Percentiles rank a stretch among this genome's conserved stretches.
Conservation (phyloP, 2,888 invertebrate species). For the Lasioglossum figueresi region DNA sequence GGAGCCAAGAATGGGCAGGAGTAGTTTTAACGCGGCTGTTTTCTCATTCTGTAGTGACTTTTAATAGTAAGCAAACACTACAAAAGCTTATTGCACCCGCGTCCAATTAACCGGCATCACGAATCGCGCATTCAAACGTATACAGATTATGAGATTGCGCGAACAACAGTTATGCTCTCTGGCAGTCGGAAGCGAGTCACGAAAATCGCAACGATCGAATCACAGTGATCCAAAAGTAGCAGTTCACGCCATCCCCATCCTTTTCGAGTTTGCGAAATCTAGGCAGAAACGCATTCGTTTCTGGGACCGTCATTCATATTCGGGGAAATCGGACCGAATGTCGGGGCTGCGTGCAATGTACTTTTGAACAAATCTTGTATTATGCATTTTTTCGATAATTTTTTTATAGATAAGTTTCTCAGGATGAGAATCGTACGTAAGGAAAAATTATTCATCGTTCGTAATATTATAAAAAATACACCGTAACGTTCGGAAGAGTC, state of each 20-base stretch:
- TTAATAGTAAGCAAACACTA: constrained; percentile 58
- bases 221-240: no score
- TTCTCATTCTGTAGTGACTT: constrained; percentile 68
- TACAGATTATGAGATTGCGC: no score
- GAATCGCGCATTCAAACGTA: no score
- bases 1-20: constrained; percentile 84
- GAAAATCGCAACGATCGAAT: no score
- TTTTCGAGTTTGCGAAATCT: neutral
- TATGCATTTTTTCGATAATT: neutral
- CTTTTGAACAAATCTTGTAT: neutral
- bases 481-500: no score
- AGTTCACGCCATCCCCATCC: neutral
- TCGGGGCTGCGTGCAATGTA: neutral
- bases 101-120: neutral
- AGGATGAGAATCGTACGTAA: neutral
- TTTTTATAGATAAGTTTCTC: neutral
- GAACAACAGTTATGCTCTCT: no score
- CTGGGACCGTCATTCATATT: neutral
- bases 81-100: constrained; percentile 36
- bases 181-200: no score
- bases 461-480: no score
- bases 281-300: neutral
- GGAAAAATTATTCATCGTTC: no score
- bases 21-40: constrained; percentile 78
- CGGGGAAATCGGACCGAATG: neutral